Evolutionary conservation across 1,140 invertebrate species (phyloP).

Genomic region (Drosophila mayri): DNA sequence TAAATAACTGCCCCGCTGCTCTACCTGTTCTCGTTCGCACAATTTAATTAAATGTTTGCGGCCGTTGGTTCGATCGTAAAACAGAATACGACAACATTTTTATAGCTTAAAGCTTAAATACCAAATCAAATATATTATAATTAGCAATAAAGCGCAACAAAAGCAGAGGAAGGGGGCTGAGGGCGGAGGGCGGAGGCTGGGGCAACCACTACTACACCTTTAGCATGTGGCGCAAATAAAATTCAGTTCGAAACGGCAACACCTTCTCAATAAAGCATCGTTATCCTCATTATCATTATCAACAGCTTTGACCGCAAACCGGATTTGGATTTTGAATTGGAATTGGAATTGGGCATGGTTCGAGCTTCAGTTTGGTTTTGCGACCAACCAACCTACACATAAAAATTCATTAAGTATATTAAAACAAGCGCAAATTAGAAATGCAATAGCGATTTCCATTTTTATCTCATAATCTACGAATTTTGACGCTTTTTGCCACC

Average conservation of each 20-base stretch:
- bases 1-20: neutral
- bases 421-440: constrained; percentile 83
- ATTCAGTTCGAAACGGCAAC: constrained; percentile 64
- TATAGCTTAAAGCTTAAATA: constrained; percentile 68
- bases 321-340: constrained; percentile 44
- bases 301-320: constrained; percentile 77
- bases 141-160: constrained; percentile 60
- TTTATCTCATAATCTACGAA: constrained; percentile 80
- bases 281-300: constrained; percentile 81
- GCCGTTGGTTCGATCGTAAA: constrained; percentile 53
- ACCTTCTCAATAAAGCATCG: constrained; percentile 81
- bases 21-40: constrained; percentile 52
- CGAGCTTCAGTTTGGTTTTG: neutral
- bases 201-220: constrained; percentile 26
- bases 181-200: neutral
- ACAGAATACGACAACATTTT: constrained; percentile 66
- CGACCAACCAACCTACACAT: constrained; percentile 28
- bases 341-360: constrained; percentile 35
- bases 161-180: neutral
- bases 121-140: constrained; percentile 78
- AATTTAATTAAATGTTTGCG: constrained; percentile 63
- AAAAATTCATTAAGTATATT: constrained; percentile 81
- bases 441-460: constrained; percentile 69
- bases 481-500: constrained; percentile 83
- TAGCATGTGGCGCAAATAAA: constrained; percentile 57